Base-by-base conservation (phyloP, 2,888 invertebrate species). In the Macrosiphum euphorbiae region DNA sequence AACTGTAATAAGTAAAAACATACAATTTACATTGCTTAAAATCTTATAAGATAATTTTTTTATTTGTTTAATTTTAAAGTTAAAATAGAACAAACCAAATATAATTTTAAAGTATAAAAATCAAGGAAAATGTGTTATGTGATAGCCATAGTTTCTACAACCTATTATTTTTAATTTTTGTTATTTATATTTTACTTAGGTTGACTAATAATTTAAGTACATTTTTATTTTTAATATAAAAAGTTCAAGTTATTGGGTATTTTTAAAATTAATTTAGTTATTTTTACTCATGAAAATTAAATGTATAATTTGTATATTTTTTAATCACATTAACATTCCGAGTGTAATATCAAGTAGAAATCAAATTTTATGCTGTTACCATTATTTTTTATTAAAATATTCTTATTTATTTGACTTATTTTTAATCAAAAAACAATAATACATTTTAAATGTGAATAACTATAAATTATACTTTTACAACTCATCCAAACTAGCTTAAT, bases 141-240 rank as follows among this genome's bases (percentile, higher is more conserved):
- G 44, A 91, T 91, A 86, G 84, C n/a, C 20, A 47, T 86, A 91
- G 44, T 86, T 86, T n/a, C 47, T 86, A 91, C 8, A 35, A 87
- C 16, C 10, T 50, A 86, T 50, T 88, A 87, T 87, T 67, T 92
- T 47, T 86, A n/a, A 52, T 86, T 86, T 78, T 67, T 24, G 24
- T n/a, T 67, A 2, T 87, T 8, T 44, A 44, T 85, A 89, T 28
- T 24, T 41, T 85, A 87, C 35, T 67, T 58, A 92, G 47, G 47
- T 86, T 13, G 41, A 55, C 16, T 55, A 85, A 44, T 61, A 90
- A 67, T 90, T 61, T 67, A n/a, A 90, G 44, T n/a, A 90, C 1
- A 61, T 67, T 47, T 41, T 61, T 47, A n/a, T 61, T 61, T 67
- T n/a, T 90, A 20, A 47, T 47, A 52, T 41, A 84, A 84, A 84